Evolutionary conservation across 2,797 vertebrate genomes (phyloP).

Genomic region (Hemitrygon akajei): DNA sequence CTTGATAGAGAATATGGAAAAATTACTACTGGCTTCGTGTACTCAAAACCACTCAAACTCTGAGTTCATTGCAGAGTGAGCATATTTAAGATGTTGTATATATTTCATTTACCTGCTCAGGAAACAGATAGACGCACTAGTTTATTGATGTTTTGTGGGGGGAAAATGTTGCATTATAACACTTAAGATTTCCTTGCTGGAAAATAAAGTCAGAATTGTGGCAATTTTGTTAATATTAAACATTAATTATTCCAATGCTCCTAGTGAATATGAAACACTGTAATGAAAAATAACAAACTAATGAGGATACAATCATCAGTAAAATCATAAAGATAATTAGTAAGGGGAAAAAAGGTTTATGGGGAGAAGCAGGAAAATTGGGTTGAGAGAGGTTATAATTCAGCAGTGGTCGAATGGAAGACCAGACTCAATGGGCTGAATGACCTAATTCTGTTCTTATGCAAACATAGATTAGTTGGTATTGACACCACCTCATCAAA

Average conservation of each 20-base stretch:
- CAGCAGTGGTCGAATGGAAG: too few relatives aligned
- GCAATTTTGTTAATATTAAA: background rate
- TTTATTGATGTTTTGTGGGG: background rate
- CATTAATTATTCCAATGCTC: background rate
- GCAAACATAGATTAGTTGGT: background rate
- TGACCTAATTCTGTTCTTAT: too few relatives aligned
- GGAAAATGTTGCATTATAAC: background rate
- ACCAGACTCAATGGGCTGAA: too few relatives aligned
- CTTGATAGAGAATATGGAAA: too few relatives aligned
- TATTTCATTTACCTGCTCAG: background rate
- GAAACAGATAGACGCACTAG: too few relatives aligned
- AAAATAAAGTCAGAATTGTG: background rate
- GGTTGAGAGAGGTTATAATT: too few relatives aligned
- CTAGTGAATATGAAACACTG: background rate
- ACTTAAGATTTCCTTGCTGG: background rate
- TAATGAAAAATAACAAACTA: background rate
- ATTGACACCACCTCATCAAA: background rate
- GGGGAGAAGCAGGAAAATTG: too few relatives aligned
- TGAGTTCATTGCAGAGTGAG: too few relatives aligned
- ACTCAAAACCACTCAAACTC: too few relatives aligned
- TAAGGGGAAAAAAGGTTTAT: too few relatives aligned
- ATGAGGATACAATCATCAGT: background rate
- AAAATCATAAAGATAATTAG: too few relatives aligned
- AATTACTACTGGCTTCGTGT: too few relatives aligned
- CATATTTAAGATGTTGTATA: background rate